A percentile compares a stretch with the other conserved stretches of the same genome.
These are phyloP conservation scores for Actinia equina DNA, from an alignment of 64 coral and sea anemone genomes.

Conservation along the genomic window DNA sequence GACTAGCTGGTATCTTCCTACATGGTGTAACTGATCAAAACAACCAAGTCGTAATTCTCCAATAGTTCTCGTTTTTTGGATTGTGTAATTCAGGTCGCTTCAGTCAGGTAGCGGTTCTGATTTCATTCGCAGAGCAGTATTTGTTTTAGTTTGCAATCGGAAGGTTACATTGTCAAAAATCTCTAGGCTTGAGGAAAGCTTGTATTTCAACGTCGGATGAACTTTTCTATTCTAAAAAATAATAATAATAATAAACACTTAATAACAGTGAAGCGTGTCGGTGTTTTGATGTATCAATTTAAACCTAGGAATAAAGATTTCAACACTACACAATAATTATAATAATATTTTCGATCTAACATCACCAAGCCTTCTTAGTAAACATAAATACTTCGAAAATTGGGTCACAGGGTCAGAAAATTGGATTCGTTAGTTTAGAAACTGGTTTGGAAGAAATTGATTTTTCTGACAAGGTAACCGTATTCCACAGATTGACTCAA, in stretches of 20 bases:
- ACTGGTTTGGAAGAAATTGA: not conserved
- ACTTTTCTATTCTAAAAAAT: constrained; percentile 58
- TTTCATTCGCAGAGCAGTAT: constrained; percentile 40
- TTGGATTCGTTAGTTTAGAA: not conserved
- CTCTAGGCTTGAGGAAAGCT: not conserved
- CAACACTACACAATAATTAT: constrained; percentile 26
- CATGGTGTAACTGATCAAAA: constrained; percentile 3
- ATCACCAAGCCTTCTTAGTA: constrained; percentile 18
- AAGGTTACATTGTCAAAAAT: constrained; percentile 1
- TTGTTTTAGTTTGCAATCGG: constrained; percentile 11
- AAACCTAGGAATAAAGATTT: constrained; percentile 43
- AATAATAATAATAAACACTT: constrained; percentile 74
- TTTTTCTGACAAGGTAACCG: not conserved
- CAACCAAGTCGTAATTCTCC: constrained; percentile 28
- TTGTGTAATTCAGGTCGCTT: constrained; percentile 12
- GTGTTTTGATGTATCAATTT: constrained; percentile 67
- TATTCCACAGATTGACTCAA: not conserved
- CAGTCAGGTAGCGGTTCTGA: constrained; percentile 2
- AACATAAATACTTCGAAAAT: constrained; percentile 27
- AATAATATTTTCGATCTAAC: constrained; percentile 11
- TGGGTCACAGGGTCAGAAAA: constrained; percentile 47
- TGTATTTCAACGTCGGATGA: not conserved
- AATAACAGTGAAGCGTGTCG: constrained; percentile 51
- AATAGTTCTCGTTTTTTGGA: not conserved
- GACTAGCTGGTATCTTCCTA: constrained; percentile 38